phyloP scores from a whole-genome alignment of 2,113 vertebrate species.

The Serinus canaria region DNA sequence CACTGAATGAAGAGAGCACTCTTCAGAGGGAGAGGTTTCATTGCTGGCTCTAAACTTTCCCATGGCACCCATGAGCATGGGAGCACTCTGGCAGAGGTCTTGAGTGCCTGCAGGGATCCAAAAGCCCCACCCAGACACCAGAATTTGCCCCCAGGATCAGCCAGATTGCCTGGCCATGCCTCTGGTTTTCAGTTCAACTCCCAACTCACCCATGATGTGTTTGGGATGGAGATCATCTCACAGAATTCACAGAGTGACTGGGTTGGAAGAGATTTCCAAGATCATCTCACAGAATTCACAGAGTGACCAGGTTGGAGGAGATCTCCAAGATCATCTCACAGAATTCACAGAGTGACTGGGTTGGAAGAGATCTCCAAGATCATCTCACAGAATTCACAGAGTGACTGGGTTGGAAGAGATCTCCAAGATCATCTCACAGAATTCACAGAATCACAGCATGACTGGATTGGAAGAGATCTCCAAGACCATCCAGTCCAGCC shows the following conservation, averaged over 20 bases:
- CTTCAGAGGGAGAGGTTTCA: background rate
- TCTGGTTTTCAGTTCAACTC: background rate
- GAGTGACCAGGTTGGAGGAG: background rate
- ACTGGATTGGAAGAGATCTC: background rate
- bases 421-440: background rate
- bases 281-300: background rate
- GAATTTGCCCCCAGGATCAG: background rate
- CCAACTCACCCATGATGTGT: accelerated
- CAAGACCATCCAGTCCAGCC: background rate
- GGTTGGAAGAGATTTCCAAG: background rate
- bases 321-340: background rate
- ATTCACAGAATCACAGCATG: background rate
- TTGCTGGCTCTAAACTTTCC: background rate
- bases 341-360: background rate
- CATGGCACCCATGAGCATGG: accelerated
- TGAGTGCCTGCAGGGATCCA: background rate
- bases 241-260: background rate
- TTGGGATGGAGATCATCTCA: background rate
- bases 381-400: background rate
- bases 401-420: accelerated
- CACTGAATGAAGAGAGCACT: accelerated
- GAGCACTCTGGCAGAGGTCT: background rate
- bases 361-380: background rate
- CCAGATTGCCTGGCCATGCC: background rate
- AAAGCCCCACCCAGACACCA: background rate